Conservation (phyloP, 2,113 vertebrate species). For the Megaceryle torquata region DNA sequence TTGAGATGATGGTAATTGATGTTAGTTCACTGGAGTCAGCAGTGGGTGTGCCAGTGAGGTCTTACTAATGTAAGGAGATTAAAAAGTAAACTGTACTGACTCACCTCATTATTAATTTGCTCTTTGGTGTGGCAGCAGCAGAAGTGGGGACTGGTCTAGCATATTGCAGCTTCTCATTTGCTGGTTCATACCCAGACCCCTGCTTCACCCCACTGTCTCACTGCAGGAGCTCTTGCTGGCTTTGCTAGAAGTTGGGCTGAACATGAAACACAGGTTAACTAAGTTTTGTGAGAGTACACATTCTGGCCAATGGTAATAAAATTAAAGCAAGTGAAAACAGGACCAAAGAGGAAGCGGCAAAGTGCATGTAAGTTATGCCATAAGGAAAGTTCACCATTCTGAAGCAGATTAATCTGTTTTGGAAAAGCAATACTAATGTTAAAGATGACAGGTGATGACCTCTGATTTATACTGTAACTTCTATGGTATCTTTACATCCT, state of each 20-base stretch:
- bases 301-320: background rate
- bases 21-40: background rate
- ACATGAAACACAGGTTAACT: background rate
- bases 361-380: background rate
- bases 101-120: accelerated
- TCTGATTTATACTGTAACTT: background rate
- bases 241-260: background rate
- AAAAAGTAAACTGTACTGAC: background rate
- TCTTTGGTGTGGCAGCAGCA: background rate
- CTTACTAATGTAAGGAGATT: background rate
- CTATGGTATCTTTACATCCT: background rate
- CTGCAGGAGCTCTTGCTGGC: background rate
- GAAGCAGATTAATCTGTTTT: background rate
- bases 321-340: background rate
- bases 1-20: background rate
- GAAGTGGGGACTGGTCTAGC: background rate
- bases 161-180: background rate
- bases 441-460: background rate
- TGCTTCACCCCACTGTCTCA: accelerated
- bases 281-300: background rate
- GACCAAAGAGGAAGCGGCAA: background rate
- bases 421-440: background rate
- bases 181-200: background rate
- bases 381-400: background rate
- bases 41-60: background rate